Percentiles rank a stretch among this genome's conserved stretches.
Conservation (phyloP, 1,140 invertebrate genomes). For the Harlomillsia oculata region DNA sequence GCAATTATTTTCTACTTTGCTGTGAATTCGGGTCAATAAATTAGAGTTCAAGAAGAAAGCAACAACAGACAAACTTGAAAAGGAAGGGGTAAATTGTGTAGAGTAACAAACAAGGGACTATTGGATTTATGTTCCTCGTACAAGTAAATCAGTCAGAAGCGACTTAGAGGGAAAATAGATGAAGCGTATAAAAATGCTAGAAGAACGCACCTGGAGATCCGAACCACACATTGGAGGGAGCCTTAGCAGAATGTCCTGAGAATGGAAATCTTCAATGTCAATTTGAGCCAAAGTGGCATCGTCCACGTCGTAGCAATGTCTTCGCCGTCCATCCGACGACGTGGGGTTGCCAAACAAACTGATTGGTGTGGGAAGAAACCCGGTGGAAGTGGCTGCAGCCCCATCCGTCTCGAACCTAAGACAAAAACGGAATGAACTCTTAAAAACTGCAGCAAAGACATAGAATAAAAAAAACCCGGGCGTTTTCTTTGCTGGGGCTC, state of each 20-base stretch:
- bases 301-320: conserved; percentile 65
- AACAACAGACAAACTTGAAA: background rate
- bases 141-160: no score
- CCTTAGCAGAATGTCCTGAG: conserved; percentile 67
- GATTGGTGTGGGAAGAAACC: no score
- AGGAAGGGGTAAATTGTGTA: background rate
- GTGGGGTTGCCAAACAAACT: no score
- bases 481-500: no score
- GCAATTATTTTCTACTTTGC: no score
- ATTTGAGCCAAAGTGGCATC: conserved; percentile 87
- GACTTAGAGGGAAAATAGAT: background rate
- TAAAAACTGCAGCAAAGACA: background rate
- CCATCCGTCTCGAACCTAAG: conserved; percentile 20
- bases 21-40: no score
- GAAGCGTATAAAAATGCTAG: background rate
- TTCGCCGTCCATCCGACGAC: no score
- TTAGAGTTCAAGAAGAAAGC: no score
- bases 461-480: no score
- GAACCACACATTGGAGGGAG: conserved; percentile 65
- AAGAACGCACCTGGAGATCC: conserved; percentile 53
- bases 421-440: background rate
- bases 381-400: background rate
- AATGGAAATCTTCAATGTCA: conserved; percentile 75
- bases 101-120: background rate
- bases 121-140: background rate